Base-by-base conservation (phyloP, 1,140 invertebrate species). In the Eumeta japonica region DNA sequence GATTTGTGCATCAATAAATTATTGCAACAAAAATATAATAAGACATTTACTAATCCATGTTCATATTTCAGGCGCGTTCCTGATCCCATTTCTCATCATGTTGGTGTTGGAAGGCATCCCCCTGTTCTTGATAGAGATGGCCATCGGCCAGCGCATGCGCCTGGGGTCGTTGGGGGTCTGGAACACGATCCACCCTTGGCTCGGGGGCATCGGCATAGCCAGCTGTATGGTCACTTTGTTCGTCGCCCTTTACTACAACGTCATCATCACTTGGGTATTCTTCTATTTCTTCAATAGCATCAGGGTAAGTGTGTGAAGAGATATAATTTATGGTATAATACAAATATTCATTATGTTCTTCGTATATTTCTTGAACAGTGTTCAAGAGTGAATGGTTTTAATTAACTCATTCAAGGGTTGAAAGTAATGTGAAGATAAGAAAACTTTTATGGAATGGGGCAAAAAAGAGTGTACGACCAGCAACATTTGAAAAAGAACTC, bases 211-310 rank as follows among this genome's bases (percentile, higher is more conserved):
- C 43, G 89, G 89, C 11, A 90, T 96, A 38, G 87, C 92, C 10
- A 90, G 88, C 35, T 93, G 91, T 55, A 84, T 97, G 31, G 92
- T 97, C 28, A 93, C 92, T 0, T 87, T 92, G 33, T 91, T 94
- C 58, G 90, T 95, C 12, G 89, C 89, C 1, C 80, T 97, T 19
- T 98, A 98, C 72, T 98, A 98, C 79, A 98, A 98, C 59, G 92
- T 97, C 46, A 97, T 98, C 62, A 94, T 98, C 55, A 94, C 94
- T 28, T 98, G 95, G 95, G 96, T 94, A 46, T 88, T 98, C 75
- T 98, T 87, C 66, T 98, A 97, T 61, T 83, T 94, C 36, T 92
- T 92, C 72, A 92, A 94, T 51, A 92, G 89, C 58, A 86, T 92
- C 64, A 79, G 82, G 79, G 89, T 92, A 62, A 83, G 81, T 75